Evolutionary conservation across 2,888 invertebrate species (phyloP).

Genomic region (Dryobotodes eremita): DNA sequence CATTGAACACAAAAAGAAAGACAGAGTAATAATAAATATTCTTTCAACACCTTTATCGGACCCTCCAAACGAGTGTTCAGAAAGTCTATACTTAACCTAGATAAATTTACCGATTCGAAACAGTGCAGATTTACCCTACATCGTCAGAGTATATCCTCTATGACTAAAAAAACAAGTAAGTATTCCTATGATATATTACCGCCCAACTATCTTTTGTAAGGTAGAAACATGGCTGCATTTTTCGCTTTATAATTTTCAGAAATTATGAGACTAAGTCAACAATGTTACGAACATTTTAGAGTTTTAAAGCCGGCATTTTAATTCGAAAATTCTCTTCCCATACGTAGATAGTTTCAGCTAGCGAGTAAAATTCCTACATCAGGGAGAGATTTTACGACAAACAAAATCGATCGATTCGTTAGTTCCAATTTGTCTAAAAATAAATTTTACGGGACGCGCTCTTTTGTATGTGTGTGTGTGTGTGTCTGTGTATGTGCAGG

Average conservation of each 20-base stretch:
- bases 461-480: conserved; percentile 6
- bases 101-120: conserved; percentile 25
- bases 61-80: conserved; percentile 37
- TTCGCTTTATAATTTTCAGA: conserved; percentile 9
- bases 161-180: conserved; percentile 11
- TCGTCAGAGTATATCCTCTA: neutral
- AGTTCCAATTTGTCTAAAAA: conserved; percentile 52
- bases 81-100: conserved; percentile 5
- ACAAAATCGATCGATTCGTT: conserved; percentile 47
- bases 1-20: neutral
- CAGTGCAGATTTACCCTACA: conserved; percentile 10
- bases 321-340: conserved; percentile 28
- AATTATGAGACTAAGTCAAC: conserved; percentile 24
- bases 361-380: conserved; percentile 22
- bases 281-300: conserved; percentile 22
- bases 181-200: conserved; percentile 29
- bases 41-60: conserved; percentile 23
- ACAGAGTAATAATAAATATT: conserved; percentile 13
- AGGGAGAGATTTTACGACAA: conserved; percentile 28
- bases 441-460: conserved; percentile 30
- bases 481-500: conserved; percentile 25
- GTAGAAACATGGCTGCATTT: conserved; percentile 9
- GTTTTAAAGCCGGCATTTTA: conserved; percentile 30
- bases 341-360: conserved; percentile 15
- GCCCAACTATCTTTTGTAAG: neutral